Evolutionary conservation across 1,140 invertebrate genomes (phyloP).

Genomic region (Bacillus rossius): DNA sequence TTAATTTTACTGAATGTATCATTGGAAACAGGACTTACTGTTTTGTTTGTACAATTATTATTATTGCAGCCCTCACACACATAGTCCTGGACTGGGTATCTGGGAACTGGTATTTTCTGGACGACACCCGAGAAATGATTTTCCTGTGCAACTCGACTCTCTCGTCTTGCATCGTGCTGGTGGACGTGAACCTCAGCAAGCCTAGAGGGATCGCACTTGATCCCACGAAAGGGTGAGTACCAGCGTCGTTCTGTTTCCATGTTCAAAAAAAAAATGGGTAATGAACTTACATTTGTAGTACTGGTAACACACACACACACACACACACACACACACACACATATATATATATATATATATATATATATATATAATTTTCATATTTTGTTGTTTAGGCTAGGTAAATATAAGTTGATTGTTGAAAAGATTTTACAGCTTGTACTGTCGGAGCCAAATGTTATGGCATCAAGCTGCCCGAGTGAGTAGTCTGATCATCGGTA

Average conservation of each 20-base stretch:
- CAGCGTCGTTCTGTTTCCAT: no score
- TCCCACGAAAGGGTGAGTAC: constrained; percentile 60
- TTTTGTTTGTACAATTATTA: no score
- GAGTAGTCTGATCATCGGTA: no score
- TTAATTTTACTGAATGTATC: no score
- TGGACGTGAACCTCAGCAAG: constrained; percentile 63
- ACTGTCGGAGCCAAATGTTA: no score
- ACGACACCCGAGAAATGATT: constrained; percentile 63
- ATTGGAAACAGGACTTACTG: no score
- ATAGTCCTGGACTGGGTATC: constrained; percentile 81
- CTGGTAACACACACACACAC: no score
- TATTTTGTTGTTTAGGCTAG: not conserved
- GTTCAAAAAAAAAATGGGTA: no score
- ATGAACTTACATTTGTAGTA: no score
- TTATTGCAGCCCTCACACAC: constrained; percentile 59
- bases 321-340: no score
- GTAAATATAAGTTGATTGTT: not conserved
- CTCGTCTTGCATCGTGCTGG: constrained; percentile 58
- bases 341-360: not conserved
- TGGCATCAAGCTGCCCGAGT: no score
- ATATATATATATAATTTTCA: not conserved
- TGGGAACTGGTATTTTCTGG: constrained; percentile 80
- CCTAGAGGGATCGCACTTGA: constrained; percentile 76
- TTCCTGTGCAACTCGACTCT: constrained; percentile 61
- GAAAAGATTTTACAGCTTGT: no score